Evolutionary conservation across 2,888 invertebrate genomes (phyloP).

Genomic region (Athalia rosae): DNA sequence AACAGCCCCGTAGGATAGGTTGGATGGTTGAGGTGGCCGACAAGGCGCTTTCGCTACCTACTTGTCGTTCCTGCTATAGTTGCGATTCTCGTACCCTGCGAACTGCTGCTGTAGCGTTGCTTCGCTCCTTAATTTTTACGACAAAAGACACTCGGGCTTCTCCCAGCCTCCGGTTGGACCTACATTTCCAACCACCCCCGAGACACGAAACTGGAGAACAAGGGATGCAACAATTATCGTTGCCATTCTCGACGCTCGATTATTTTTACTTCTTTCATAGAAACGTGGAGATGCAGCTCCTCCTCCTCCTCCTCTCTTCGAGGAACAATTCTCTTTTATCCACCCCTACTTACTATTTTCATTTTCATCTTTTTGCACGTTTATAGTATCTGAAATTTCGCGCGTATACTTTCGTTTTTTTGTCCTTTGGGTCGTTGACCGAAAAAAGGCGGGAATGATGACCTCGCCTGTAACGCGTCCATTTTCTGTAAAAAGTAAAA

Average conservation of each 20-base stretch:
- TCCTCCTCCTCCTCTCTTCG: too few relatives aligned
- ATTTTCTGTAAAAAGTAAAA: too few relatives aligned
- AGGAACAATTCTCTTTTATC: neutral
- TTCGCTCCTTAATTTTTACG: slow-evolving; percentile 40
- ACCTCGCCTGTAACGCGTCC: too few relatives aligned
- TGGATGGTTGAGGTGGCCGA: neutral
- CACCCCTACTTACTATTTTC: too few relatives aligned
- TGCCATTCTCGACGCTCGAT: neutral
- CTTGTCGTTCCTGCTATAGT: slow-evolving; percentile 7
- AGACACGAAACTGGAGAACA: neutral
- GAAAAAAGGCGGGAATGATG: too few relatives aligned
- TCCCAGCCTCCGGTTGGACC: slow-evolving; percentile 3
- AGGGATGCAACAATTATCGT: slow-evolving; percentile 37
- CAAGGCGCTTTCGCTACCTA: neutral
- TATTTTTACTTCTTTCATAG: neutral
- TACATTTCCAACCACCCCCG: slow-evolving; percentile 26
- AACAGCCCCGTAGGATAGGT: neutral
- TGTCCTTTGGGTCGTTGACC: too few relatives aligned
- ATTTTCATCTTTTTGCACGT: too few relatives aligned
- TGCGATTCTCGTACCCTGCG: slow-evolving; percentile 18
- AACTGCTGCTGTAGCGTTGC: neutral
- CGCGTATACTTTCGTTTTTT: too few relatives aligned
- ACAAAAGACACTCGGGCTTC: slow-evolving; percentile 14
- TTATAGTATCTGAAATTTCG: too few relatives aligned
- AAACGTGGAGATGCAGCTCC: neutral